phyloP scores from a whole-genome alignment of 2,797 vertebrate species.

The Hirundo rustica region DNA sequence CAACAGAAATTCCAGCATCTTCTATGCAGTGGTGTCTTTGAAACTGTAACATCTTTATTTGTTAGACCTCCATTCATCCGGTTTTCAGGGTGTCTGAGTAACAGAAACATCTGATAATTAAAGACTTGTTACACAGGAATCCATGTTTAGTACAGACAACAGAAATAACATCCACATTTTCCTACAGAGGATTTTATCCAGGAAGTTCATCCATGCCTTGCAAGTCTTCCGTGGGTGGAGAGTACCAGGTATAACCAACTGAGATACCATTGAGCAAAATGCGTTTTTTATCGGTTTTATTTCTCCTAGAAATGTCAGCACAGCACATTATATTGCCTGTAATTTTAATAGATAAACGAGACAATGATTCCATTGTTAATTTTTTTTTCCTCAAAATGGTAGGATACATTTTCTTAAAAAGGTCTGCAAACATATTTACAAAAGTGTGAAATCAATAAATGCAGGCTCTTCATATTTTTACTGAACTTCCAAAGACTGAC shows the following conservation, averaged over 20 bases:
- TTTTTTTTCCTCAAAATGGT: slow-evolving; percentile 43
- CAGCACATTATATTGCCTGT: slow-evolving; percentile 61
- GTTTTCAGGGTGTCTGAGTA: background rate
- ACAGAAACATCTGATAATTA: background rate
- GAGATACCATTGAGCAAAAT: slow-evolving; percentile 49
- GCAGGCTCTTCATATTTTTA: slow-evolving; percentile 26
- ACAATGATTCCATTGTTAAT: slow-evolving; percentile 28
- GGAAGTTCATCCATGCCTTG: background rate
- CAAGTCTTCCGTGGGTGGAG: background rate
- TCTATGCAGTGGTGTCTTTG: slow-evolving; percentile 20
- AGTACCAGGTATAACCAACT: background rate
- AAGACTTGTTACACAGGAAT: background rate
- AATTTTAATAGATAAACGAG: slow-evolving; percentile 49
- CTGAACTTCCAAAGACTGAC: slow-evolving; percentile 40
- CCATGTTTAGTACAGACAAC: background rate
- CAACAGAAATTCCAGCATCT: slow-evolving; percentile 40
- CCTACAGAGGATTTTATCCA: background rate
- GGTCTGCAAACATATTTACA: slow-evolving; percentile 61
- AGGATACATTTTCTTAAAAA: slow-evolving; percentile 64
- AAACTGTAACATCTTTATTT: slow-evolving; percentile 8
- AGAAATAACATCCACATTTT: background rate
- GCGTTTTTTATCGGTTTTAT: slow-evolving; percentile 41
- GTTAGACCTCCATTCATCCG: background rate
- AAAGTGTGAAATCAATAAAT: slow-evolving; percentile 52
- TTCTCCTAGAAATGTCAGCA: slow-evolving; percentile 64